Percentiles rank a stretch among this genome's conserved stretches.
These are phyloP conservation scores for Phalacrocorax carbo DNA, from an alignment of 2,113 vertebrate species.

Conservation along the genomic window DNA sequence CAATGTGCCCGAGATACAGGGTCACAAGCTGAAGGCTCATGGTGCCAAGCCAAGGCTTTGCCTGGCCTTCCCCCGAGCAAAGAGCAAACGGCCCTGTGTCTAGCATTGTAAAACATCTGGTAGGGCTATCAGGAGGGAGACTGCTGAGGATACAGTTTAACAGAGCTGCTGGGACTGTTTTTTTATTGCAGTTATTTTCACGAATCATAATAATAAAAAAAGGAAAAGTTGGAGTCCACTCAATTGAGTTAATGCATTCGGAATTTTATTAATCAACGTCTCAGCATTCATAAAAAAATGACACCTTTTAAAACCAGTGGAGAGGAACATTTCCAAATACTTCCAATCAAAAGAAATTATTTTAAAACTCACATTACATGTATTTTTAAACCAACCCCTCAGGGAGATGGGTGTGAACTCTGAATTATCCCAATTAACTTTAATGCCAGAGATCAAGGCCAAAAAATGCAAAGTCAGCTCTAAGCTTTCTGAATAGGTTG, in stretches of 20 bases:
- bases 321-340: conserved; percentile 74
- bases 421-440: conserved; percentile 72
- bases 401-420: conserved; percentile 66
- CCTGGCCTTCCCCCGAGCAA: conserved; percentile 40
- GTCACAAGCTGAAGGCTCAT: background rate
- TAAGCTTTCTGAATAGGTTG: background rate
- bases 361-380: conserved; percentile 70
- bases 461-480: conserved; percentile 46
- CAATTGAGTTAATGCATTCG: conserved; percentile 76
- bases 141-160: conserved; percentile 71
- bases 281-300: conserved; percentile 76
- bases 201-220: conserved; percentile 53
- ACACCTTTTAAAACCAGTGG: conserved; percentile 75
- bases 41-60: conserved; percentile 46
- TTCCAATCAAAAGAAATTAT: conserved; percentile 75
- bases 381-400: conserved; percentile 64
- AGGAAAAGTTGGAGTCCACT: conserved; percentile 63
- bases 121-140: conserved; percentile 65
- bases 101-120: conserved; percentile 74
- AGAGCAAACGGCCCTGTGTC: conserved; percentile 15
- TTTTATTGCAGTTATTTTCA: conserved; percentile 75
- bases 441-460: conserved; percentile 63
- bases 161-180: conserved; percentile 71
- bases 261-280: conserved; percentile 81
- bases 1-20: background rate